Evolutionary conservation across 1,140 invertebrate species (phyloP), one percentile per base, ranked within the genome.

Genomic region (Drosophila biarmipes): DNA sequence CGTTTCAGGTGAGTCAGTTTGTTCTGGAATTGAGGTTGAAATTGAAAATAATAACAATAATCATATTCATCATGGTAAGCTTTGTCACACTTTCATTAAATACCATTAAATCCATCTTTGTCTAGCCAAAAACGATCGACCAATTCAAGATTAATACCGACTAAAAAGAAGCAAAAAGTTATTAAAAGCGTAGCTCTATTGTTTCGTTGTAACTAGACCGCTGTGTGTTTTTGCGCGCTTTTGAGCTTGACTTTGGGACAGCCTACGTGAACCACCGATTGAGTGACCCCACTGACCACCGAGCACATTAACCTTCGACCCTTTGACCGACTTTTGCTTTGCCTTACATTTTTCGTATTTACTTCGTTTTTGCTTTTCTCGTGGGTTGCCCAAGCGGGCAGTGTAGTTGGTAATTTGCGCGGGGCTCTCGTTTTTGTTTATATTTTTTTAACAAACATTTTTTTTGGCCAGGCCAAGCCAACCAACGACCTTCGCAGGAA

Each of bases 11-110:
- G 90, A 91, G 90, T 91, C 90, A 90, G 90, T 91, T 91, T 91
- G 90, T 91, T 91, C 90, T 90, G 90, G 90, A 91, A 91, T 91
- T 91, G 90, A 91, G 90, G 90, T 91, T 91, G 90, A 91, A 91
- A 91, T 91, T 90, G 90, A 91, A 91, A 91, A 91, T 91, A 91
- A 91, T 91, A 91, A 90, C 86, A 90, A 90, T 90, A 91, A 91
- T 91, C 78, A 91, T 91, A 86, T 80, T 90, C 87, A 89, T 91
- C 90, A 91, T 91, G 90, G 90, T 91, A 91, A 91, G 90, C 90
- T 91, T 89, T 82, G 64, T 91, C 90, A 91, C 90, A 91, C 73
- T 91, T 90, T 91, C 90, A 91, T 91, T 90, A 84, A 87, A 90
- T 90, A 90, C 80, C 84, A 89, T 89, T 89, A 78, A 90, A 78